These are phyloP conservation scores for Prunella strophiata DNA, from an alignment of 2,797 vertebrate species.

Conservation along the genomic window DNA sequence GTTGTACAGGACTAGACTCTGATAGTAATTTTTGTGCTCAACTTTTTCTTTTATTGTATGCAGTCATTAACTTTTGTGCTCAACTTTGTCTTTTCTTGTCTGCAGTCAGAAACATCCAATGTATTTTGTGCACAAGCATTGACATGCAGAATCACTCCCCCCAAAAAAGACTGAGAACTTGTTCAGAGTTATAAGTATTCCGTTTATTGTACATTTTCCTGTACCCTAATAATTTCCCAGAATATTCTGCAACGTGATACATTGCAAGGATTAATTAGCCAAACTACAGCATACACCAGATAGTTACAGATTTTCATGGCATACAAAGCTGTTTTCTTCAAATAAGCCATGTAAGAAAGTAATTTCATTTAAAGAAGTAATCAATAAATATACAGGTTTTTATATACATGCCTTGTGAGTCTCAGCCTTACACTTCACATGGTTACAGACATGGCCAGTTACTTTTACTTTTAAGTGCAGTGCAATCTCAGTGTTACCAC, in stretches of 20 bases:
- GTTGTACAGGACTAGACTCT: not conserved
- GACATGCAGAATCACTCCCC: not conserved
- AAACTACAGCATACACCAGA: not conserved
- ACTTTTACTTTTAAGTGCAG: not conserved
- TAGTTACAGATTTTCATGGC: not conserved
- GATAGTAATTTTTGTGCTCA: not conserved
- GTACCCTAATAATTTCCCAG: not conserved
- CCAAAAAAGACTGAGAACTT: not conserved
- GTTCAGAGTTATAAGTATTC: not conserved
- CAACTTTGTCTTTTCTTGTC: not conserved
- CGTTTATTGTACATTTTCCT: not conserved
- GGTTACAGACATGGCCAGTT: not conserved
- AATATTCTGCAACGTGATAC: not conserved
- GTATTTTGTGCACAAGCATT: rapidly evolving
- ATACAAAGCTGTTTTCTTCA: not conserved
- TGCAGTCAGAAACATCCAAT: not conserved
- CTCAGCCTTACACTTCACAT: not conserved
- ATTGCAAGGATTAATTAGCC: not conserved
- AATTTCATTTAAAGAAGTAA: not conserved
- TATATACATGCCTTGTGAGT: not conserved
- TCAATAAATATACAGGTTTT: not conserved
- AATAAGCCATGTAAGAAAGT: not conserved
- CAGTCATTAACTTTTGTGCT: not conserved
- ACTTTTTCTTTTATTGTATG: not conserved
- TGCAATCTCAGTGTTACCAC: not conserved